Evolutionary conservation across 1,140 invertebrate species (phyloP).

Genomic region (Vollenhovia emeryi): DNA sequence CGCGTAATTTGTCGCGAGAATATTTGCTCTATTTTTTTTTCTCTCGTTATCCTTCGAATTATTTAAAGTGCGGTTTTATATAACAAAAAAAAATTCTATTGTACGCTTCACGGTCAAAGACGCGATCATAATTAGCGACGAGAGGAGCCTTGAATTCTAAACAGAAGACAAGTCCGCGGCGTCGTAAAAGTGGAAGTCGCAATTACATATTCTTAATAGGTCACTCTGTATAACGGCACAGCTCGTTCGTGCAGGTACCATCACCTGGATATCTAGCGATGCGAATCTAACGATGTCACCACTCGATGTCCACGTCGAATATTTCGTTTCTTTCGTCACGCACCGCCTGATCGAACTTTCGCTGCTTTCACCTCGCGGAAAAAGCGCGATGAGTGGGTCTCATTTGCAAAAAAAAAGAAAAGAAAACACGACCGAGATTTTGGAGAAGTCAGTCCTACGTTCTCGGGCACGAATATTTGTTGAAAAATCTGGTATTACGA

Average conservation of each 20-base stretch:
- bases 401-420: constrained; percentile 18
- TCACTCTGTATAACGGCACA: constrained; percentile 9
- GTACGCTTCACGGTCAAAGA: not conserved
- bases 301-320: not conserved
- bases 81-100: too few relatives aligned
- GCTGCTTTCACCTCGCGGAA: constrained; percentile 67
- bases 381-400: constrained; percentile 35
- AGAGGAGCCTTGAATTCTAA: not conserved
- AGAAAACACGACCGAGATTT: not conserved
- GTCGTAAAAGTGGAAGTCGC: not conserved
- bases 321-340: constrained; percentile 40
- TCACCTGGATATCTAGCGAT: constrained; percentile 47
- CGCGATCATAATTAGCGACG: not conserved
- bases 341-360: constrained; percentile 55
- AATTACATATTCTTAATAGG: constrained; percentile 32
- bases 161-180: not conserved
- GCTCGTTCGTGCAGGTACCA: not conserved
- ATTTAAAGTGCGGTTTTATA: not conserved
- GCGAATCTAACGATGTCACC: constrained; percentile 45
- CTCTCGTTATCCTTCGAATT: not conserved
- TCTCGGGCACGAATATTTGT: not conserved
- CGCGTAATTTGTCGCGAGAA: not conserved
- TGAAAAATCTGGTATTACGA: not conserved
- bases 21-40: not conserved
- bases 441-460: not conserved